These are phyloP conservation scores for Trachelus stipa DNA, from an alignment of 2,888 invertebrate genomes.

Conservation along the genomic window DNA sequence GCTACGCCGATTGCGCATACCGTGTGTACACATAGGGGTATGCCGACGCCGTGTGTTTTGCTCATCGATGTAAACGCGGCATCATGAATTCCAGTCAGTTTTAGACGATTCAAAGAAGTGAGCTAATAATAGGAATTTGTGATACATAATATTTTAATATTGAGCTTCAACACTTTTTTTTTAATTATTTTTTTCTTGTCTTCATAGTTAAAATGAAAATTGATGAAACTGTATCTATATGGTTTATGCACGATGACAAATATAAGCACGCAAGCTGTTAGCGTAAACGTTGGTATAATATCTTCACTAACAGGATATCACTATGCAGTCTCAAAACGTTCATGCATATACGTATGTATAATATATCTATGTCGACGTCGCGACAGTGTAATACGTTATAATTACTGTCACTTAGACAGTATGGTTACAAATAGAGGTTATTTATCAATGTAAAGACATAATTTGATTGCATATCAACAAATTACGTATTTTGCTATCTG, in stretches of 20 bases:
- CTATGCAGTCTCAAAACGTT: no score
- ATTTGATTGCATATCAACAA: background rate
- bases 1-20: background rate
- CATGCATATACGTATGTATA: background rate
- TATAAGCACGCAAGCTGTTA: background rate
- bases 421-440: background rate
- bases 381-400: background rate
- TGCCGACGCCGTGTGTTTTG: background rate
- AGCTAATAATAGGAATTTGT: background rate
- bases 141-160: background rate
- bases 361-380: background rate
- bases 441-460: background rate
- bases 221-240: background rate
- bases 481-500: background rate
- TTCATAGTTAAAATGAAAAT: background rate
- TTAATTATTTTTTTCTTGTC: background rate
- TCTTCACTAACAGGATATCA: background rate
- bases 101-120: background rate
- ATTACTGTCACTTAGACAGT: background rate
- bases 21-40: background rate
- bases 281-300: background rate
- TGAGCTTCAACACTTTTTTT: background rate
- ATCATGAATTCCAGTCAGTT: background rate
- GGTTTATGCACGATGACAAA: background rate
- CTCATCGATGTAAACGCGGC: background rate